A percentile compares a stretch with the other conserved stretches of the same genome.
Conservation (phyloP, 2,113 vertebrate species). For the Alligator sinensis region DNA sequence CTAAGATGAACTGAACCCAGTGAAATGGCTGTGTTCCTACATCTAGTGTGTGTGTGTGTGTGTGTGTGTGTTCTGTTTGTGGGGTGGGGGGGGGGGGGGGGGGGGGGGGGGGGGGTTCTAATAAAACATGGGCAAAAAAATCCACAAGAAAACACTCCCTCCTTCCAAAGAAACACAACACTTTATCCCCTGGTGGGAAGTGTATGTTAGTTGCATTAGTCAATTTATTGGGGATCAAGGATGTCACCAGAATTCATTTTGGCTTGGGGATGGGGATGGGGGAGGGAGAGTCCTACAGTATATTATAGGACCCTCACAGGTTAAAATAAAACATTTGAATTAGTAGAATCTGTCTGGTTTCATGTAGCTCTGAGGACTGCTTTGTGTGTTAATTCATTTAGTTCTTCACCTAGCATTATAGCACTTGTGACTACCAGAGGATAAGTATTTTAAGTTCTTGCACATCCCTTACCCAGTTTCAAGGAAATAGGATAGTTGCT, state of each 20-base stretch:
- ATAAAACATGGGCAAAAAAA: background rate
- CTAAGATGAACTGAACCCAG: background rate
- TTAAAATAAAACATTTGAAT: too few relatives aligned
- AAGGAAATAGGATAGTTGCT: background rate
- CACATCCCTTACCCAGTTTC: background rate
- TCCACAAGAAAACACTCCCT: too few relatives aligned
- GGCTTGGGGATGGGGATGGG: background rate
- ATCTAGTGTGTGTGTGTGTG: too few relatives aligned
- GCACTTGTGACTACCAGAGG: background rate
- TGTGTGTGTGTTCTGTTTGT: too few relatives aligned
- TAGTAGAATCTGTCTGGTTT: too few relatives aligned
- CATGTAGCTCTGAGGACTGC: too few relatives aligned
- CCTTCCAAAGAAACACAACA: too few relatives aligned
- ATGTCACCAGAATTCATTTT: background rate
- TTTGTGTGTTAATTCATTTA: too few relatives aligned
- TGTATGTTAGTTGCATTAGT: background rate
- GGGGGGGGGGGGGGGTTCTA: too few relatives aligned
- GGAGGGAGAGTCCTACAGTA: too few relatives aligned
- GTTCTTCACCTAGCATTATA: background rate
- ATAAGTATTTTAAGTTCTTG: accelerated
- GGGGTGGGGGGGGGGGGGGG: too few relatives aligned
- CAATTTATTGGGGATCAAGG: background rate
- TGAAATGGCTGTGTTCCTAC: background rate
- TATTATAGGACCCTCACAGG: too few relatives aligned
- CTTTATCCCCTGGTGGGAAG: background rate